Evolutionary conservation across 2,888 invertebrate species (phyloP), one percentile per base, ranked within the genome.

Genomic region (Drosophila paucipuncta): DNA sequence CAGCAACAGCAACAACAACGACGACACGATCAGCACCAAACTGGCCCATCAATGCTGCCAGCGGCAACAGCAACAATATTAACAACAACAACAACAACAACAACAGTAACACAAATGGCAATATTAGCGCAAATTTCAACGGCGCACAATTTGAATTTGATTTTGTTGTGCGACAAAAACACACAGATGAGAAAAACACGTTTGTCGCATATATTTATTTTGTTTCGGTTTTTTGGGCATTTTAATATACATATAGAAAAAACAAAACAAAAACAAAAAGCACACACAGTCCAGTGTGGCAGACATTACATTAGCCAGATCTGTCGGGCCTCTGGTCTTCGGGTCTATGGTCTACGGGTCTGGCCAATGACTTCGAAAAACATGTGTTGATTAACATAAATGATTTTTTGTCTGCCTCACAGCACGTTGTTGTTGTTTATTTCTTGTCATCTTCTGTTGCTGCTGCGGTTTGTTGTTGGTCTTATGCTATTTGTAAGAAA

Each of bases 371-470:
- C 85, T 85, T 74, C 74, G 62, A 81, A 88, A 88, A 88, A 86
- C 88, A 88, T 80, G 85, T 87, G 83, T 90, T 83, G 90, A 90
- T 87, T 90, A 90, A 85, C 90, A 90, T 87, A 87, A 90, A 90
- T 83, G 86, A 90, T 88, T 89, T 89, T 85, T 75, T 76, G 78
- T 76, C 73, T 70, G 83, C 66, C 88, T 67, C 73, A 68, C 76
- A 80, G 76, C 71, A 61, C 65, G 76, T 72, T 82, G 68, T 73
- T 57, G 52, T 35, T 66, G 58, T 72, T 52, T 57, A 58, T 71
- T 72, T 54, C 35, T 60, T 73, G 73, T 66, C 73, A 73, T 73
- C 49, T 78, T 63, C 35, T 39, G 59, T 22, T 62, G 60, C 33
- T 57, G 64, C 22, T 60, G 72, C 18, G 25, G 9, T 0, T 16